Percentiles rank a stretch among this genome's conserved stretches.
Evolutionary conservation across 2,113 vertebrate genomes (phyloP).

Genomic region (Montifringilla adamsi): DNA sequence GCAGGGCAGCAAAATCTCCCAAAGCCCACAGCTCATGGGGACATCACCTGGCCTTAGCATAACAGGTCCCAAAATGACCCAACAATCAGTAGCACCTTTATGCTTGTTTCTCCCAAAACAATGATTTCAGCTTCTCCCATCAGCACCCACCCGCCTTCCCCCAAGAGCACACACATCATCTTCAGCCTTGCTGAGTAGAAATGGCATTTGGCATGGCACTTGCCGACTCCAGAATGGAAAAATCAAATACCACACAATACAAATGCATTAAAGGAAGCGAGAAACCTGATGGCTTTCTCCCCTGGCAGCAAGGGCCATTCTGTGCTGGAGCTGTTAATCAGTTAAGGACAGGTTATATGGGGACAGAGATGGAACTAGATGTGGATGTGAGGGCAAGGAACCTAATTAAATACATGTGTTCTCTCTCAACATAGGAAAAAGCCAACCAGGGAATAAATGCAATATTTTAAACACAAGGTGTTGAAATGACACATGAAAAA

Average conservation of each 20-base stretch:
- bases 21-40: too few species aligned
- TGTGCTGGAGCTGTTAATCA: background rate
- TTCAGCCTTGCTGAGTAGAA: background rate
- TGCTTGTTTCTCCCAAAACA: background rate
- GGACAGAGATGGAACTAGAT: background rate
- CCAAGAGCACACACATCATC: accelerated
- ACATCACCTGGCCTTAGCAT: background rate
- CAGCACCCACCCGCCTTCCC: accelerated
- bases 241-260: accelerated
- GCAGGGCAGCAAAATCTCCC: background rate
- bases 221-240: background rate
- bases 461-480: background rate
- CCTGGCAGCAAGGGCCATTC: background rate
- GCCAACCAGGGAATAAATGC: background rate
- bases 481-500: background rate
- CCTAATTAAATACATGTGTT: background rate
- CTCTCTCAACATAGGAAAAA: background rate
- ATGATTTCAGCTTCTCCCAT: background rate
- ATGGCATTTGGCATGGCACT: background rate
- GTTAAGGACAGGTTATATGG: background rate
- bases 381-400: background rate
- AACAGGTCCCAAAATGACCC: background rate
- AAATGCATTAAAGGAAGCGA: background rate
- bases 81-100: background rate
- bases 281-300: background rate